Base-by-base conservation (phyloP, 37 sponge, comb jelly and placozoan species). In the Axinella damicornis region DNA sequence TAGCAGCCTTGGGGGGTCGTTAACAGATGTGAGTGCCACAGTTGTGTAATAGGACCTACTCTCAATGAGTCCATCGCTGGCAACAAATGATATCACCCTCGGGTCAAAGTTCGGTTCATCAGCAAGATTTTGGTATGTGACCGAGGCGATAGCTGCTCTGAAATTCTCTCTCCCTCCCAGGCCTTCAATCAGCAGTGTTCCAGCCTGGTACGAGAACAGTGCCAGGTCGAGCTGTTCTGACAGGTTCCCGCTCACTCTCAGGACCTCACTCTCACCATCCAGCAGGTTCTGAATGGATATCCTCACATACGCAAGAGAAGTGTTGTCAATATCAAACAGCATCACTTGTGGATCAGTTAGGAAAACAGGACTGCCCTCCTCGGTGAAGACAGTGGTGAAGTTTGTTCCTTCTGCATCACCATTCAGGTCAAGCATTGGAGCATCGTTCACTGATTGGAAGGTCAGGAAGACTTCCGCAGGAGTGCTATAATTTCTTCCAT, bases 381-480 rank as follows among this genome's bases (percentile, higher is more conserved):
- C 97, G 11, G 71, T 83, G 59, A 89, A 96, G 18, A 27, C 18
- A 25, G 84, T 76, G 15, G 53, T 86, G 65, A 59, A 91, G 36
- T 90, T 78, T 1, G 57, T 53, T 5, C 73, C 72, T 19, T 79
- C 63, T 20, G 13, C 55, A 0, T 81, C 76, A n/a, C 94, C 94
- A 83, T 93, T 96, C 40, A 96, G 79, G 38, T 96, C 97, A 1
- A 96, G 33, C 9, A 94, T 82, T 19, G 97, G 92, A 37, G 94
- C 77, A 74, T 96, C 97, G 79, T 96, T 96, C 56, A 96, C 94
- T 0, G 97, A 83, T 1, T 88, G 71, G 66, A 96, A 96, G 1
- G 92, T 94, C 28, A 96, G 67, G 0, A 72, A 28, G 17, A 87
- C 39, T 2, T 31, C 28, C 0, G 82, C 79, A 35, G 89, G 74